Evolutionary conservation across 2,888 invertebrate genomes (phyloP).

Genomic region (Dasypolia templi): DNA sequence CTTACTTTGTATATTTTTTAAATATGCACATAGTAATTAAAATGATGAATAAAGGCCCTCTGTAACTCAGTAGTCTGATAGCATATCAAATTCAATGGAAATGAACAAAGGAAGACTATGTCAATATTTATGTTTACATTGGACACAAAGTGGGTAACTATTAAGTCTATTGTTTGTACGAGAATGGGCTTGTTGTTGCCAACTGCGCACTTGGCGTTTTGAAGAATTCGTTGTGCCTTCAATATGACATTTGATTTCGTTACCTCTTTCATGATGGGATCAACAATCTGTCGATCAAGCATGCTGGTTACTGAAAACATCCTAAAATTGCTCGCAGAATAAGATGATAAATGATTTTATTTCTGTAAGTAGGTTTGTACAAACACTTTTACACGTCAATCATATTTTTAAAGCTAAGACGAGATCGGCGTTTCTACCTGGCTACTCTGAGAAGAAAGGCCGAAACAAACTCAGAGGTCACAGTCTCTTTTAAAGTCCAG

Average conservation of each 20-base stretch:
- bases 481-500: too few species aligned
- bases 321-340: background rate
- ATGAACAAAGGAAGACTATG: slow-evolving; percentile 38
- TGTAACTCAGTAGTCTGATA: slow-evolving; percentile 25
- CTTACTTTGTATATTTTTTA: background rate
- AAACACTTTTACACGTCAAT: too few species aligned
- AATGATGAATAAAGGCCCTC: background rate
- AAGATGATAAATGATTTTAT: too few species aligned
- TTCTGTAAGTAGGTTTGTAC: too few species aligned
- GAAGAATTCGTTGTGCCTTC: background rate
- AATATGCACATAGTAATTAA: background rate
- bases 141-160: slow-evolving; percentile 16
- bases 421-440: too few species aligned
- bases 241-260: background rate
- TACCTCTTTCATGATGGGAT: background rate
- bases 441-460: too few species aligned
- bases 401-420: too few species aligned
- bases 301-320: background rate
- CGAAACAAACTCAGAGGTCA: too few species aligned
- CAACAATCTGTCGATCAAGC: background rate
- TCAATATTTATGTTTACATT: slow-evolving; percentile 41
- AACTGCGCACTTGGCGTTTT: background rate
- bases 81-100: slow-evolving; percentile 31
- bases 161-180: slow-evolving; percentile 28
- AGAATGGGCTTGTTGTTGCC: slow-evolving; percentile 19